phyloP scores from a whole-genome alignment of 2,797 vertebrate genomes.

The Corythornis leucogaster region DNA sequence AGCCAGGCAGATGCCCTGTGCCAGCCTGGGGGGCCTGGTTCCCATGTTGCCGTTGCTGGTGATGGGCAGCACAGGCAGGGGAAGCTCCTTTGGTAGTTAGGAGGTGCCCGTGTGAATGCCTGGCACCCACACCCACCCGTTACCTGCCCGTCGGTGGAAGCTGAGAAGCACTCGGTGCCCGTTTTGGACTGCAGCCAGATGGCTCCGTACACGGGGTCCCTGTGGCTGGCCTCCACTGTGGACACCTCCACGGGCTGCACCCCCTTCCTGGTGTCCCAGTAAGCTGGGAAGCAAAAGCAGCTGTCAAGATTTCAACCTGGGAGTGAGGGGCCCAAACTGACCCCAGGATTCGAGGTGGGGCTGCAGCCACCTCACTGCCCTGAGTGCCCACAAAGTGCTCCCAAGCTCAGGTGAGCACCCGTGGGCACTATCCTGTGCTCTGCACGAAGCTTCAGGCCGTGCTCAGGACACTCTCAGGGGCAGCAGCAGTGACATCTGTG shows the following conservation, averaged over 20 bases:
- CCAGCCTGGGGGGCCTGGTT: not conserved
- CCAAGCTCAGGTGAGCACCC: no score
- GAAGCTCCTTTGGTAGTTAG: not conserved
- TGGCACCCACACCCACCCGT: not conserved
- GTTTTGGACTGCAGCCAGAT: conserved; percentile 95
- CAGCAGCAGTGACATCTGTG: not conserved
- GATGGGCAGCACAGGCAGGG: not conserved
- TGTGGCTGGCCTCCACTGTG: conserved; percentile 88
- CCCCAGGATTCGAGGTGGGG: no score
- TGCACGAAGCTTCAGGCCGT: not conserved
- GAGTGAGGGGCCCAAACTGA: no score
- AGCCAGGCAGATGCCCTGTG: not conserved
- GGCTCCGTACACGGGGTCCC: conserved; percentile 92
- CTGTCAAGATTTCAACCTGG: not conserved
- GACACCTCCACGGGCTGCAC: conserved; percentile 86
- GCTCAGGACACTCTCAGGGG: not conserved
- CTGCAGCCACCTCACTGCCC: no score
- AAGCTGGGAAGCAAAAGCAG: conserved; percentile 75
- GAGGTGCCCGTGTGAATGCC: no score
- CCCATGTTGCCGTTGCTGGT: rapidly evolving
- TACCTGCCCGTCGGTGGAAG: conserved; percentile 94
- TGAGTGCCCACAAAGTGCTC: no score
- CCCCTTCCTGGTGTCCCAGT: conserved; percentile 93
- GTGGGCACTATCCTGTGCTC: not conserved
- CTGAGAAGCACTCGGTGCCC: conserved; percentile 90